Base-by-base conservation (phyloP, 2,797 vertebrate species). In the Phaenicophaeus curvirostris region DNA sequence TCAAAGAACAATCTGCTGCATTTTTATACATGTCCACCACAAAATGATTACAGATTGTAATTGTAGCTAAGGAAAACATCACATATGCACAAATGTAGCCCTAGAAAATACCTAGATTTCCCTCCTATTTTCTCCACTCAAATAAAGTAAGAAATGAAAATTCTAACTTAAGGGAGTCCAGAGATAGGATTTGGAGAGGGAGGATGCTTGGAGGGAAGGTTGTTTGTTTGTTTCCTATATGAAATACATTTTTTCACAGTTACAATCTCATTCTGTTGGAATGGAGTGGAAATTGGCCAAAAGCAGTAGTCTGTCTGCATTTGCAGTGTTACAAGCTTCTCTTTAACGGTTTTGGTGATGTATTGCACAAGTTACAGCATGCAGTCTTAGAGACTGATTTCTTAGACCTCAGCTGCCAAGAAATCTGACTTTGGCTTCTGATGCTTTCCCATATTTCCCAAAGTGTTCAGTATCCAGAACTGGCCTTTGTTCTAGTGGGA, bases 201-300 rank as follows among this genome's bases (percentile, higher is more conserved):
- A 37, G 5, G 5, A 55, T 74, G 13, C 5, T 30, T 66, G 11
- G 25, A 77, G 44, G 33, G 28, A 10, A 3, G 42, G 83, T 90
- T 79, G 13, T 59, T 93, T 89, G 15, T 55, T 87, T 92, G 20
- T 66, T 93, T 83, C 89, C 58, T 78, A 0, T 85, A 76, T 39
- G 39, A 74, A 88, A 75, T 20, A 66, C 6, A 30, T 73, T 18
- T 96, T 94, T 91, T 62, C 42, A 15, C 81, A 67, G 66, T 57
- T 84, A 72, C 13, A 84, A 42, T 21, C 74, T 90, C 85, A 92
- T 91, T 80, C 67, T 86, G 8, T 84, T 90, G 82, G 91, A 95
- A 94, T 88, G 82, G 81, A 82, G 37, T 86, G 82, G 79, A 93
- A 84, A 89, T 71, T 74, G 76, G 85, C 91, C 94, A 94, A 93